Conservation (phyloP, 2,113 vertebrate species). For the Mormoops blainvillei region DNA sequence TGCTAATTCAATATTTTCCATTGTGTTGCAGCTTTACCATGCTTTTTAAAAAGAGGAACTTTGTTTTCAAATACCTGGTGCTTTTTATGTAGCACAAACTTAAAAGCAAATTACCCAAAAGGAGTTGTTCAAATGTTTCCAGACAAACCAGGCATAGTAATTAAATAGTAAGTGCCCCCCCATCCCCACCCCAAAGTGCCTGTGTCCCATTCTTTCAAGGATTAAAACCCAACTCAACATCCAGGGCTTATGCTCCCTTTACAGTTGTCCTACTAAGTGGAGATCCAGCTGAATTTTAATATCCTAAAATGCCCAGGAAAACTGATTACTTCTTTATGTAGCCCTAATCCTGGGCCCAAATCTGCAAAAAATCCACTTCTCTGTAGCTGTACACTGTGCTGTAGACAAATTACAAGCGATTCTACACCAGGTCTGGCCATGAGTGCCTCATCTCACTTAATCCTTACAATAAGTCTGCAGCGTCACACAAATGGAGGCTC, state of each 20-base stretch:
- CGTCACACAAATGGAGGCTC: not conserved
- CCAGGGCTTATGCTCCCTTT: not conserved
- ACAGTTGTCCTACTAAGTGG: not conserved
- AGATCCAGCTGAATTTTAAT: not conserved
- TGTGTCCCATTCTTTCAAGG: not conserved
- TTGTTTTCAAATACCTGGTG: slow-evolving; percentile 57
- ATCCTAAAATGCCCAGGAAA: slow-evolving; percentile 15
- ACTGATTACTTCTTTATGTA: not conserved
- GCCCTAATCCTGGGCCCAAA: not conserved
- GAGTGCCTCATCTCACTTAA: not conserved
- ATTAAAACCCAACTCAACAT: not conserved
- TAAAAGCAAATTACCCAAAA: slow-evolving; percentile 34
- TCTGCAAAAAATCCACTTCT: not conserved
- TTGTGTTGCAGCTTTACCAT: not conserved
- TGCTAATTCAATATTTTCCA: slow-evolving; percentile 25
- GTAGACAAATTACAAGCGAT: not conserved
- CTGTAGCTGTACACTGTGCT: not conserved
- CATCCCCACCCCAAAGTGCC: not conserved
- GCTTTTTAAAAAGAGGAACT: slow-evolving; percentile 61
- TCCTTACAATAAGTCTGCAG: not conserved
- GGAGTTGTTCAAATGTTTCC: slow-evolving; percentile 19
- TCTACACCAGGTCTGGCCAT: not conserved
- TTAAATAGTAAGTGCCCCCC: not conserved
- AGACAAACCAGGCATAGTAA: not conserved
- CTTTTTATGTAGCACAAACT: slow-evolving; percentile 44